phyloP scores from a whole-genome alignment of 2,113 vertebrate species.

The Aepyceros melampus region DNA sequence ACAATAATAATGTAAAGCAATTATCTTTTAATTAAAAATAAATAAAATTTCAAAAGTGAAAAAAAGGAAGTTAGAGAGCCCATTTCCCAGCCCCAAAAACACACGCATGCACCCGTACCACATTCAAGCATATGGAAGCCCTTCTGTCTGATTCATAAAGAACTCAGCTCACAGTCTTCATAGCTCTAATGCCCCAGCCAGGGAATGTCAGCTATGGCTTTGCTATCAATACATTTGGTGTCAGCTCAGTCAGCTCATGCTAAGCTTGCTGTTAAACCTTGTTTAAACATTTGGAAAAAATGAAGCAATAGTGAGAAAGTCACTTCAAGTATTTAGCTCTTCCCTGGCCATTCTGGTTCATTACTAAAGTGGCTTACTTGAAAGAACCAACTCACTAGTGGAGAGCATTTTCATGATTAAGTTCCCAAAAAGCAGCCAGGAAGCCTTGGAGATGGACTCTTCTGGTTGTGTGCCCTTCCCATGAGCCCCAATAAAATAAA shows the following conservation, averaged over 20 bases:
- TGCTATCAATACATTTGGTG: neutral
- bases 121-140: neutral
- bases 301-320: neutral
- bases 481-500: neutral
- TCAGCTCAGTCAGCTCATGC: neutral
- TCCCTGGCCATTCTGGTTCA: neutral
- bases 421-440: neutral
- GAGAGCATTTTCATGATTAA: neutral
- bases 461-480: neutral
- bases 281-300: neutral
- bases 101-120: neutral
- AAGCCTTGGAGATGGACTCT: neutral
- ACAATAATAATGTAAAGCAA: neutral
- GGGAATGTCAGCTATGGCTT: neutral
- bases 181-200: neutral
- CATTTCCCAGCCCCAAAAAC: neutral
- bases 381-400: neutral
- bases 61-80: neutral
- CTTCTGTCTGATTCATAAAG: constrained; percentile 24
- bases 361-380: neutral
- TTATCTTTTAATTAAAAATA: neutral
- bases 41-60: neutral
- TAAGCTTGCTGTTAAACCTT: neutral
- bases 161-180: constrained; percentile 7
- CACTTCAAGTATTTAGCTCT: neutral